These are phyloP conservation scores for Apodemia mormo DNA, from an alignment of 2,888 invertebrate species.

Conservation along the genomic window DNA sequence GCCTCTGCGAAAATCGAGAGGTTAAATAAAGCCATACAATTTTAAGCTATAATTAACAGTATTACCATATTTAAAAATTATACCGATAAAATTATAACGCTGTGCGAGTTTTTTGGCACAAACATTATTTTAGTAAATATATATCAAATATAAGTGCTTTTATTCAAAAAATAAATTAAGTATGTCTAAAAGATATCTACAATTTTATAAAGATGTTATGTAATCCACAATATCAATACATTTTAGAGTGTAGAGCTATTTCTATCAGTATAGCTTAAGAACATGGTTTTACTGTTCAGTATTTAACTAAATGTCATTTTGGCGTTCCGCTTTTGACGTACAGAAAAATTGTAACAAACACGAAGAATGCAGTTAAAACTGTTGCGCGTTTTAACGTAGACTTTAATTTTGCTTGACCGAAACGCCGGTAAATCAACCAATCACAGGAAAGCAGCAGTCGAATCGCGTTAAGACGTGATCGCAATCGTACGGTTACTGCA, in stretches of 20 bases:
- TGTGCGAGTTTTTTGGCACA: background rate
- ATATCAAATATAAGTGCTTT: too few species aligned
- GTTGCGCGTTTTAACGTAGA: background rate
- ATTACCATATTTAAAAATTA: conserved; percentile 8
- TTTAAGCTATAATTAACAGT: background rate
- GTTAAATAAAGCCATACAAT: background rate
- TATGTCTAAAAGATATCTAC: too few species aligned
- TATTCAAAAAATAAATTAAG: too few species aligned
- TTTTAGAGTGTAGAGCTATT: background rate
- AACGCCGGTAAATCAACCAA: conserved; percentile 10
- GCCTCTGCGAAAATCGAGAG: too few species aligned
- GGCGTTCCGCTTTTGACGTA: conserved; percentile 4
- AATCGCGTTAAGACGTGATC: conserved; percentile 5
- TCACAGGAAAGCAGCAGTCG: conserved; percentile 16
- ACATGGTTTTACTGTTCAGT: background rate
- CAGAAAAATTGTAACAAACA: background rate
- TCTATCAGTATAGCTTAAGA: background rate
- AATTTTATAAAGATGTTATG: too few species aligned
- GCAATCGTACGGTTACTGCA: conserved; percentile 15
- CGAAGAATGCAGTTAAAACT: background rate
- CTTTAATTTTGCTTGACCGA: background rate
- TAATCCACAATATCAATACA: background rate
- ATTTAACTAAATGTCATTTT: conserved; percentile 16
- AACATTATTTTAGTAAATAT: too few species aligned
- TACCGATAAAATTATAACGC: background rate